Evolutionary conservation across 2,113 vertebrate genomes (phyloP), one percentile per base, ranked within the genome.

Genomic region (Potamarius usumacintae): DNA sequence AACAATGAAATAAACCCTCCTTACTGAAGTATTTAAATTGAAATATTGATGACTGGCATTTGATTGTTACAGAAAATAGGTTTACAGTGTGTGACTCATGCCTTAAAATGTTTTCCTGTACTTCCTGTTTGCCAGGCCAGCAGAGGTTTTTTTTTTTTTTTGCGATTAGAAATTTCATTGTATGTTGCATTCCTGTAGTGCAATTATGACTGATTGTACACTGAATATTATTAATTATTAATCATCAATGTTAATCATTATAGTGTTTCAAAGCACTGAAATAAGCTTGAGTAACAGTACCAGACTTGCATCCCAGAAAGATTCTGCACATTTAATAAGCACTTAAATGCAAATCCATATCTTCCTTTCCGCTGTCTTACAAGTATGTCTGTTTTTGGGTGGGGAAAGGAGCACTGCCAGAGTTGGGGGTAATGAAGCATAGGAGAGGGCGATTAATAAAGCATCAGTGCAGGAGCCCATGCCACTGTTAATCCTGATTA

Each of bases 401-500:
- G 18, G 22, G 84, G 74, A 63, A 81, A 55, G 55, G 63, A 81
- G 79, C 48, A 53, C 60, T 65, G 71, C 60, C 69, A 69, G 85
- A 74, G 65, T 15, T 72, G 69, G 83, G 87, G 71, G 82, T 90
- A 92, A 89, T 90, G 89, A 91, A 90, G 91, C 88, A 83, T 86
- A 89, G 83, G 74, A 85, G 84, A 85, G 11, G 82, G 86, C 90
- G 86, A 92, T 94, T 95, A 95, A 95, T 91, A 91, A 94, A 92
- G 92, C 90, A 3, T 92, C 30, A 4, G 85, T 84, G 90, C 82
- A 86, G 91, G 86, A 90, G 87, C 42, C 11, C 87, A 92, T 92
- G 89, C 42, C 53, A 92, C 93, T 89, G 62, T 93, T 96, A 95
- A 96, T 96, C 94, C 93, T 94, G 93, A 92, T 96, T 96, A 96